Evolutionary conservation across 2,113 vertebrate genomes (phyloP).

Genomic region (Eurystomus gularis): DNA sequence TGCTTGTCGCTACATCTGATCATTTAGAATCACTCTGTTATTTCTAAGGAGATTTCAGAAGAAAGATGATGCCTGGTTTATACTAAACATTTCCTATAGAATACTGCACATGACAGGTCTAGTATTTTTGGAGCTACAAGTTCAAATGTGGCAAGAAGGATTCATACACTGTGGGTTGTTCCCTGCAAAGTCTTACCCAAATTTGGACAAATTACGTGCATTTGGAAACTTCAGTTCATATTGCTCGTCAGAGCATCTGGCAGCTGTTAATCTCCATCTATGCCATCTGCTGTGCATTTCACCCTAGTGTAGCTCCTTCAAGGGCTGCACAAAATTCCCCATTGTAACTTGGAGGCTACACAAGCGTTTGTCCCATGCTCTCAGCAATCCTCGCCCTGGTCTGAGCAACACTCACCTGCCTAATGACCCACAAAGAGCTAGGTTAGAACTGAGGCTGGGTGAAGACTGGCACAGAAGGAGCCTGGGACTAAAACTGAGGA

Average conservation of each 20-base stretch:
- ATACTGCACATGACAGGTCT: neutral
- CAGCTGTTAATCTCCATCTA: neutral
- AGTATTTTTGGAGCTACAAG: neutral
- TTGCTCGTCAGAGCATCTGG: neutral
- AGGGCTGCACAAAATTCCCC: neutral
- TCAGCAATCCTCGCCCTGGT: neutral
- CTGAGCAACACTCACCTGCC: neutral
- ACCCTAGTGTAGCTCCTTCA: neutral
- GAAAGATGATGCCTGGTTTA: neutral
- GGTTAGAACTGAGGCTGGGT: neutral
- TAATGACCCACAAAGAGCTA: neutral
- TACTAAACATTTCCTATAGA: neutral
- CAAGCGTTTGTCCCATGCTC: neutral
- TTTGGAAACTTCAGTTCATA: neutral
- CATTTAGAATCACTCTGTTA: neutral
- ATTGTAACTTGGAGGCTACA: neutral
- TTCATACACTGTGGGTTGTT: neutral
- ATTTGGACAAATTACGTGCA: neutral
- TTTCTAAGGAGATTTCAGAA: neutral
- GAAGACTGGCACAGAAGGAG: neutral
- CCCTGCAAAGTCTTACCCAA: neutral
- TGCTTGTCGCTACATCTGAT: neutral
- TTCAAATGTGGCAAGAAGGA: neutral
- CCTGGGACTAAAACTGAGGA: neutral
- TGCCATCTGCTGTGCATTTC: neutral